phyloP scores from a whole-genome alignment of 37 sponge, comb jelly and placozoan genomes.

The Mnemiopsis leidyi region DNA sequence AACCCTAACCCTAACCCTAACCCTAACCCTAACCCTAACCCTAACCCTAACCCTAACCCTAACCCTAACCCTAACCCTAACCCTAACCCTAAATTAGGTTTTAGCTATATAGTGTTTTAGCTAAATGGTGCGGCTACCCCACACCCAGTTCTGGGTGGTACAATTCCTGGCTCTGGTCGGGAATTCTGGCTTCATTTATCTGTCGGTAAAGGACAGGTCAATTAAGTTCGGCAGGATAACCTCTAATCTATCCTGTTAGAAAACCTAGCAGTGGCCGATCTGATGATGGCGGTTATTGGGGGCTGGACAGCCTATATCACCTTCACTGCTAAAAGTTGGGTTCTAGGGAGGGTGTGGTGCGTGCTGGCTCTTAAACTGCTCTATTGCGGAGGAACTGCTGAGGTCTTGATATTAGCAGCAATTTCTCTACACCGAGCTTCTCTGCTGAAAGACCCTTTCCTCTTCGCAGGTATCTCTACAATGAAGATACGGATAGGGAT shows the following conservation, averaged over 20 bases:
- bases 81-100: too few species aligned
- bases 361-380: not conserved
- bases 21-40: too few species aligned
- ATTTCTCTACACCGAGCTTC: not conserved
- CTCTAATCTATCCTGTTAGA: not conserved
- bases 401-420: not conserved
- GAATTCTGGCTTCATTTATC: not conserved
- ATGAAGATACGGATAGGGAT: not conserved
- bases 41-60: too few species aligned
- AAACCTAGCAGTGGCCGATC: slow-evolving; percentile 15
- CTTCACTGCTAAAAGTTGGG: not conserved
- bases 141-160: slow-evolving; percentile 11
- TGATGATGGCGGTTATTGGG: not conserved
- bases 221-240: too few species aligned
- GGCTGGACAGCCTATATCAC: slow-evolving; percentile 10
- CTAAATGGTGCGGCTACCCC: too few species aligned
- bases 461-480: not conserved
- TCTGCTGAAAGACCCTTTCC: not conserved
- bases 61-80: too few species aligned
- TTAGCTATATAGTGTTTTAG: too few species aligned
- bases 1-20: too few species aligned
- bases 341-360: not conserved
- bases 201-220: not conserved
- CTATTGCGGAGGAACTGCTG: not conserved
- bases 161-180: not conserved